These are phyloP conservation scores for Ptychodera flava DNA, from an alignment of 35 echinoderm and acorn worm species.

Conservation along the genomic window DNA sequence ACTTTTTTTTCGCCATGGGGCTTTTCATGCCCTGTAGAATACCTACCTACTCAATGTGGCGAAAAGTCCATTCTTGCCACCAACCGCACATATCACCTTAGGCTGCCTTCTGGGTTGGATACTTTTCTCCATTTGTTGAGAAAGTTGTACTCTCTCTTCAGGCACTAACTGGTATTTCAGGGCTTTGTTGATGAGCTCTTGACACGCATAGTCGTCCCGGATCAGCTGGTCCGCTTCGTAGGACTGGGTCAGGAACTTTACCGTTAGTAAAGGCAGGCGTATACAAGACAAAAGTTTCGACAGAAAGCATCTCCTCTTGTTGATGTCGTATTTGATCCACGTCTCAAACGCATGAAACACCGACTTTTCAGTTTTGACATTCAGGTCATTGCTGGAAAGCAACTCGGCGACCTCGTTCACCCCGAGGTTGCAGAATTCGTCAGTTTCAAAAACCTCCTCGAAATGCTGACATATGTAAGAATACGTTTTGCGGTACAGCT, in stretches of 20 bases:
- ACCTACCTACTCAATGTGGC: constrained; percentile 82
- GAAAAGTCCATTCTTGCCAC: constrained; percentile 97
- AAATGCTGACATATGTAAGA: constrained; percentile 66
- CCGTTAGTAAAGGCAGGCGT: constrained; percentile 65
- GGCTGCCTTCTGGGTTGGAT: constrained; percentile 37
- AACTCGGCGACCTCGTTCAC: constrained; percentile 46
- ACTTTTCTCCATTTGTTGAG: constrained; percentile 25
- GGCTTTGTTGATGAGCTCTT: constrained; percentile 54
- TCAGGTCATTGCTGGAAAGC: constrained; percentile 58
- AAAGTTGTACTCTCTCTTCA: constrained; percentile 54
- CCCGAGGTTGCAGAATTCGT: constrained; percentile 76
- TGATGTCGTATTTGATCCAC: constrained; percentile 73
- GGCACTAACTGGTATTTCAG: constrained; percentile 71
- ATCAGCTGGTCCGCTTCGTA: constrained; percentile 64
- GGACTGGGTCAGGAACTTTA: constrained; percentile 49
- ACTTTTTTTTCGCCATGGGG: no score
- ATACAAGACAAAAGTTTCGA: constrained; percentile 62
- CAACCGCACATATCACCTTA: constrained; percentile 81
- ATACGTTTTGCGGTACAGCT: constrained; percentile 46
- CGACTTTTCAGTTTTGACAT: constrained; percentile 69
- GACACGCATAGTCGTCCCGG: constrained; percentile 44
- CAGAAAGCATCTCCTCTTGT: constrained; percentile 39
- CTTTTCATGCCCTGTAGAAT: no score
- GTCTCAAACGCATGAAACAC: constrained; percentile 53
- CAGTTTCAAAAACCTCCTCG: constrained; percentile 59